Conservation (phyloP, 2,113 vertebrate genomes). For the Mormyrus iriodes region DNA sequence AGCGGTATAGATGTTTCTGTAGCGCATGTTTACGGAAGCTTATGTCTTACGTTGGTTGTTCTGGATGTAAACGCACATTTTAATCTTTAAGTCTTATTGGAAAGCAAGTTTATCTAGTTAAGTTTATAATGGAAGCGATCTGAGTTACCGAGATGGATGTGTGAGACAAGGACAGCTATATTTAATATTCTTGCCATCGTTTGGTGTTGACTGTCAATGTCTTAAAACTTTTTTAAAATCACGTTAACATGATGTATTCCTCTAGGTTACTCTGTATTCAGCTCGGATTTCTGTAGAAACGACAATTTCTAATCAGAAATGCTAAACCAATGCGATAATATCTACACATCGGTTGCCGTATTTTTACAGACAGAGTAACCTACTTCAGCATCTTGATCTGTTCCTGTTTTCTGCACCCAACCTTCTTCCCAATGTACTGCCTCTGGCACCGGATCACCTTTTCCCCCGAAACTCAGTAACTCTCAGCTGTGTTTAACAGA, state of each 20-base stretch:
- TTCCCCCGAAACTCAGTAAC: neutral
- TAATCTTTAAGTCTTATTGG: neutral
- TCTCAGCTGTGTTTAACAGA: neutral
- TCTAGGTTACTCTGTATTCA: neutral
- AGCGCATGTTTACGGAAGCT: neutral
- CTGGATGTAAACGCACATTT: neutral
- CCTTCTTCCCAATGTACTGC: slow-evolving; percentile 9
- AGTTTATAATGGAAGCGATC: neutral
- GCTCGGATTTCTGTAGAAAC: neutral
- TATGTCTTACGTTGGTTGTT: neutral
- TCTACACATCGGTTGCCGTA: neutral
- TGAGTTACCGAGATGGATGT: neutral
- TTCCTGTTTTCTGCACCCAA: neutral
- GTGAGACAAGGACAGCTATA: neutral
- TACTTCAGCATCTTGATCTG: neutral
- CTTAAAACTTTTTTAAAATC: neutral
- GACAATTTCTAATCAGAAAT: neutral
- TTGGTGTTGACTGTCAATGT: neutral
- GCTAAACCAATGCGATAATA: neutral
- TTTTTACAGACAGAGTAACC: neutral
- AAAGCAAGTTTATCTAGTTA: neutral
- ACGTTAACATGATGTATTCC: neutral
- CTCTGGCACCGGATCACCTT: neutral
- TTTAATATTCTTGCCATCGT: neutral
- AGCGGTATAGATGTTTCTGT: neutral